Base-by-base conservation (phyloP, 2,888 invertebrate genomes). In the Cephus spinipes region DNA sequence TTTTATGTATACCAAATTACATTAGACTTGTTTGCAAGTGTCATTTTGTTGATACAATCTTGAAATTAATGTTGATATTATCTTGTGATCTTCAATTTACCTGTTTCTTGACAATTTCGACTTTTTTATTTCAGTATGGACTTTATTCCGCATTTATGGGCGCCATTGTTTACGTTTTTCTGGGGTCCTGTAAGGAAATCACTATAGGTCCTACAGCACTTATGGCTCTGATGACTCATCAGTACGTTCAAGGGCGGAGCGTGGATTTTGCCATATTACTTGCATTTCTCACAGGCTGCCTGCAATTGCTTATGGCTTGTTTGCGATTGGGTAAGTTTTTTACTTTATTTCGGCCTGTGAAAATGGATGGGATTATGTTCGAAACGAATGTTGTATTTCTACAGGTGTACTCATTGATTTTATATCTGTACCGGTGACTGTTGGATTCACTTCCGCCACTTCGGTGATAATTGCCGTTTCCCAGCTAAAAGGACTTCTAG, bases 131-230 rank as follows among this genome's bases (percentile, higher is more conserved):
- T 78, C 93, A 98, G 97, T 98, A 97, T 92, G 98, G 98, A 4
- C 93, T 99, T 75, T 98, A 98, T 92, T 98, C 98, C 0, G 96
- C 98, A 1, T 98, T 98, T 92, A 94, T 98, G 92, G 98, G 98
- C 1, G 98, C 98, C 88, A 96, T 98, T 91, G 94, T 98, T 69
- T 99, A 98, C 92, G 95, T 96, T 75, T 91, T 98, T 79, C 95
- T 98, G 85, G 98, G 98, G 35, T 97, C 97, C 75, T 96, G 96
- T 89, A 96, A 96, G 84, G 96, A 97, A 89, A 96, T 97, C 79
- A 96, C 97, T 11, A 95, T 97, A 80, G 97, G 98, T 11, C 98
- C 98, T 3, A 98, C 98, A 0, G 98, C 98, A n/a, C 93, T 98
- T 78, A 95, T 98, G 94, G 96, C 98, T 0, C 93, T 98, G 55